phyloP scores from a whole-genome alignment of 2,888 invertebrate species.

The Orthosia gracilis region DNA sequence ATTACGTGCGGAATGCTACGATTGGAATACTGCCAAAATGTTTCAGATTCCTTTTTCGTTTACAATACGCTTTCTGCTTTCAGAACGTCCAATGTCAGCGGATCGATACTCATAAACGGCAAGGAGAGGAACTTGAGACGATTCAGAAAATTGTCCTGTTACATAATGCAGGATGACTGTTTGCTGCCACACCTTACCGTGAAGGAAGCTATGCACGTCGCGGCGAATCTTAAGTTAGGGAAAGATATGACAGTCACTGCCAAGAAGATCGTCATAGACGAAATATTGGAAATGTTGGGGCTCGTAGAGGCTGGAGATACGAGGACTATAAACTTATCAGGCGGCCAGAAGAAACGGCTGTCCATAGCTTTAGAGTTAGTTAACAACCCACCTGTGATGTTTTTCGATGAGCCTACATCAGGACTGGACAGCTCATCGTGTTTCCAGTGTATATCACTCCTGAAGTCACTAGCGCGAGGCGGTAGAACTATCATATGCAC shows the following conservation, averaged over 20 bases:
- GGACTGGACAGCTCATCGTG: constrained; percentile 98
- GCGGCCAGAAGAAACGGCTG: constrained; percentile 97
- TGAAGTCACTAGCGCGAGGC: constrained; percentile 97
- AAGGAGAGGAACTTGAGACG: constrained; percentile 96
- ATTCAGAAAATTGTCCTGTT: constrained; percentile 98
- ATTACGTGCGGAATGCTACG: constrained; percentile 27
- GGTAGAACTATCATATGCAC: constrained; percentile 98
- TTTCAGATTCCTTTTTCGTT: constrained; percentile 39
- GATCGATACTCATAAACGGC: constrained; percentile 96
- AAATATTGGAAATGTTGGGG: constrained; percentile 96
- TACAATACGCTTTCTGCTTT: constrained; percentile 59
- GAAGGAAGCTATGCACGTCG: constrained; percentile 97
- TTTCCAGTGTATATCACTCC: constrained; percentile 97
- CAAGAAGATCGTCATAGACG: constrained; percentile 95
- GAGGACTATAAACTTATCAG: constrained; percentile 95
- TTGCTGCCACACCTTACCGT: constrained; percentile 97
- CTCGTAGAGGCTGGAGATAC: constrained; percentile 95
- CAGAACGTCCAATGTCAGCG: constrained; percentile 96
- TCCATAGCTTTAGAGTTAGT: constrained; percentile 98
- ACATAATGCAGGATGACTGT: constrained; percentile 99
- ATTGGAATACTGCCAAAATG: constrained; percentile 42
- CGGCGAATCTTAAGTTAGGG: constrained; percentile 97
- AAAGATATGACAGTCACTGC: constrained; percentile 94
- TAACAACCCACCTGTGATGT: constrained; percentile 99
- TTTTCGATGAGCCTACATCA: constrained; percentile 98